Conservation (phyloP, 2,113 vertebrate genomes). For the Gorsachius goisagi region DNA sequence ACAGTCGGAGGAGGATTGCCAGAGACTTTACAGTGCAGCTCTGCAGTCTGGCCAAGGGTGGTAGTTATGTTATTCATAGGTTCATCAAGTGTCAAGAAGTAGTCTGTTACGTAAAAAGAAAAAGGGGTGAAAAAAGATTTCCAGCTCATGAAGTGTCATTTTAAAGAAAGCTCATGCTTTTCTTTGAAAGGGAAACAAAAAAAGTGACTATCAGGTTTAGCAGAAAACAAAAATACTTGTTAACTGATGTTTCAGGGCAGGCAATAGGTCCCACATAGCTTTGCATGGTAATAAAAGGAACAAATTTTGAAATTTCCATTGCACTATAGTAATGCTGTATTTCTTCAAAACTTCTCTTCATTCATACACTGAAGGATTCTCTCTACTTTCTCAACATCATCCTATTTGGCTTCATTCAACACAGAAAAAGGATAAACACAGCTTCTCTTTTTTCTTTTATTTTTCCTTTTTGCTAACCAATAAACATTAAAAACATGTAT, state of each 20-base stretch:
- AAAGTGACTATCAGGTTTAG: neutral
- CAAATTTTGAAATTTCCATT: neutral
- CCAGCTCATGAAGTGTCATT: neutral
- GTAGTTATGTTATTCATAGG: constrained; percentile 99
- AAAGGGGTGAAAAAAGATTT: neutral
- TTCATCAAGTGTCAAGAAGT: constrained; percentile 86
- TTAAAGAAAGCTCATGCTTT: neutral
- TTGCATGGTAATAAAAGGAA: neutral
- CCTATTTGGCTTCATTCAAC: neutral
- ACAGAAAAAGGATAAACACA: neutral
- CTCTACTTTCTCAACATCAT: neutral
- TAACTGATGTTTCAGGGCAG: neutral
- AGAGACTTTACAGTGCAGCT: constrained; percentile 90
- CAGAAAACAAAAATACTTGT: neutral
- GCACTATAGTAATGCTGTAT: neutral
- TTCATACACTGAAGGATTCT: neutral
- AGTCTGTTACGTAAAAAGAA: constrained; percentile 69
- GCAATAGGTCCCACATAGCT: neutral
- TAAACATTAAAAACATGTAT: neutral
- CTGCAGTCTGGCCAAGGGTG: constrained; percentile 90
- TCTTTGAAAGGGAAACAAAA: neutral
- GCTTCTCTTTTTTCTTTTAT: neutral
- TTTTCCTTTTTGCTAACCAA: neutral
- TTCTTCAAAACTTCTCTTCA: neutral
- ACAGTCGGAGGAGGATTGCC: constrained; percentile 86